These are phyloP conservation scores for Drosophila watanabei DNA, from an alignment of 1,140 invertebrate species.

Conservation along the genomic window DNA sequence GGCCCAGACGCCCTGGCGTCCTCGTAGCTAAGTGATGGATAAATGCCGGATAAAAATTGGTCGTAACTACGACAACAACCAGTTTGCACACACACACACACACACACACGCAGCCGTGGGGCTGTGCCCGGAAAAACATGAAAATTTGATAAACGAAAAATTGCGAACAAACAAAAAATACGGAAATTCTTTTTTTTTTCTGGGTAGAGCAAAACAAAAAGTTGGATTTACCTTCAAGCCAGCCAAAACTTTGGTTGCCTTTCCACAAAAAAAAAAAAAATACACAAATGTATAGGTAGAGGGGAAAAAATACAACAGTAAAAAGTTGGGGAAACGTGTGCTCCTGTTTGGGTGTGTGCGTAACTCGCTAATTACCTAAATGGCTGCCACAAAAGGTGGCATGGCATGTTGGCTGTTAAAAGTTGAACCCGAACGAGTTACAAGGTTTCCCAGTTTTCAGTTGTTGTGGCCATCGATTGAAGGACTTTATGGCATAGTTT, in stretches of 20 bases:
- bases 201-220: constrained; percentile 45
- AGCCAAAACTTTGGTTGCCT: constrained; percentile 25
- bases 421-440: constrained; percentile 47
- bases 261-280: constrained; percentile 3
- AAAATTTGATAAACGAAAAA: constrained; percentile 81
- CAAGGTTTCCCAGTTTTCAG: constrained; percentile 46
- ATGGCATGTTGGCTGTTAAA: constrained; percentile 29
- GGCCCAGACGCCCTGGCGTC: constrained; percentile 56
- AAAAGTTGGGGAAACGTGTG: constrained; percentile 44
- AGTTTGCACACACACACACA: constrained; percentile 2
- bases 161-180: constrained; percentile 51
- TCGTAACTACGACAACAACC: constrained; percentile 72
- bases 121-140: constrained; percentile 58
- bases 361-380: constrained; percentile 81
- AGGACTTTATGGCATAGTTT: constrained; percentile 39
- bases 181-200: constrained; percentile 10
- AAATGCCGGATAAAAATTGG: constrained; percentile 81
- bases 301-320: not conserved
- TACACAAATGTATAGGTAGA: not conserved
- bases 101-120: constrained; percentile 5
- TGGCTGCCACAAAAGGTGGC: constrained; percentile 57
- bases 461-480: constrained; percentile 45
- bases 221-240: constrained; percentile 57
- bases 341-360: constrained; percentile 46
- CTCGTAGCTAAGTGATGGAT: constrained; percentile 77